These are phyloP conservation scores for Dicroscelio sp. DNA, from an alignment of 2,888 invertebrate genomes.

Conservation along the genomic window DNA sequence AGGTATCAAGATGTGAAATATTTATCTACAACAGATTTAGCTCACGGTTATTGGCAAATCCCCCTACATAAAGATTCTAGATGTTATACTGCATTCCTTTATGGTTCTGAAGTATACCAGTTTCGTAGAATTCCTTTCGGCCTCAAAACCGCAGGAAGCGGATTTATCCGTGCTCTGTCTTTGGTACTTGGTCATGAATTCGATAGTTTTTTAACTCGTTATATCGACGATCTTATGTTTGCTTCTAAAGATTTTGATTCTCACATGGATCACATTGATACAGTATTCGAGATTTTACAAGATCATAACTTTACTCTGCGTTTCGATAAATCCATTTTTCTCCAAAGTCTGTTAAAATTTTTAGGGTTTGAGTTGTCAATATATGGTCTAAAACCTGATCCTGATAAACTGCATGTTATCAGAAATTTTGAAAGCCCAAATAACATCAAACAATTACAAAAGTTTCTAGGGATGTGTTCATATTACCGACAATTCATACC, in stretches of 20 bases:
- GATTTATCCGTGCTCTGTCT: slow-evolving; percentile 76
- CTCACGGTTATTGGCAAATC: slow-evolving; percentile 83
- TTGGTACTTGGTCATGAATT: slow-evolving; percentile 82
- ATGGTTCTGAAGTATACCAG: background rate
- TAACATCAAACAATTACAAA: too few relatives aligned
- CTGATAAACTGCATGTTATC: too few relatives aligned
- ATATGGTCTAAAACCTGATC: too few relatives aligned
- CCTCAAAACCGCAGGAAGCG: slow-evolving; percentile 79
- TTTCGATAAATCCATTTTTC: slow-evolving; percentile 84
- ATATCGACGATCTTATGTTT: slow-evolving; percentile 61
- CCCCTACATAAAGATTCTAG: slow-evolving; percentile 45
- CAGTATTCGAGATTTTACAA: slow-evolving; percentile 1
- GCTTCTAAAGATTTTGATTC: background rate
- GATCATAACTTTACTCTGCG: slow-evolving; percentile 61
- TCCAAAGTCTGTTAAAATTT: too few relatives aligned
- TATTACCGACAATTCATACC: too few relatives aligned
- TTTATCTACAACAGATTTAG: slow-evolving; percentile 75
- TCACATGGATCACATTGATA: background rate
- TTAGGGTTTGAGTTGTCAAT: too few relatives aligned
- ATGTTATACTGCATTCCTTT: slow-evolving; percentile 73
- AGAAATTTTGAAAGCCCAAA: too few relatives aligned
- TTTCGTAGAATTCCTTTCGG: slow-evolving; percentile 68
- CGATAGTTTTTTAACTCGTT: slow-evolving; percentile 45
- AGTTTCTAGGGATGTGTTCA: too few relatives aligned
- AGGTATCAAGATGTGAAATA: slow-evolving; percentile 63